Conservation (phyloP, 2,113 vertebrate species). For the Sinocyclocheilus grahami region DNA sequence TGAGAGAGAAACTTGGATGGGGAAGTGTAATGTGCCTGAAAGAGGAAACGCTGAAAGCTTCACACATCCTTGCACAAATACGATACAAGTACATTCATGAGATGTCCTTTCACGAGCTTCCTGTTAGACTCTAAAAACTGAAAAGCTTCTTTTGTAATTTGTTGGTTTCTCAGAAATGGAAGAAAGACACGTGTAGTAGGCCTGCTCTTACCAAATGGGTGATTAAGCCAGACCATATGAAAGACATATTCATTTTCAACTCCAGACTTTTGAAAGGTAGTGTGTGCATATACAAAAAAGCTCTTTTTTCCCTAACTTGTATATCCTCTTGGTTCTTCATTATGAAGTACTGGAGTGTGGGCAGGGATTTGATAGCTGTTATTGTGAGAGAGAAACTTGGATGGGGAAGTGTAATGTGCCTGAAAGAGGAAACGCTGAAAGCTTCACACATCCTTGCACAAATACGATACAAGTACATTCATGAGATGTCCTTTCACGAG, state of each 20-base stretch:
- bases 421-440: constrained; percentile 61
- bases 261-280: no score
- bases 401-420: constrained; percentile 60
- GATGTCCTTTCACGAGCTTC: constrained; percentile 59
- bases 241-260: neutral
- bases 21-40: constrained; percentile 63
- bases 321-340: constrained; percentile 4
- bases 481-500: constrained; percentile 58
- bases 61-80: constrained; percentile 53
- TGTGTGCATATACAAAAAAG: no score
- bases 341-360: constrained; percentile 1
- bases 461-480: constrained; percentile 59
- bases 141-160: constrained; percentile 44
- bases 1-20: constrained; percentile 47
- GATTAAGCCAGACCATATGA: constrained; percentile 2
- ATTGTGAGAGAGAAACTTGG: constrained; percentile 48
- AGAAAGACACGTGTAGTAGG: constrained; percentile 22
- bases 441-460: constrained; percentile 56
- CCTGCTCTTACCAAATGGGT: neutral
- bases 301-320: neutral
- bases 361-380: constrained; percentile 6
- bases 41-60: constrained; percentile 60
- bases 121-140: constrained; percentile 57
- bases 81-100: constrained; percentile 59
- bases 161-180: constrained; percentile 49